Evolutionary conservation across 2,888 invertebrate species (phyloP), one percentile per base, ranked within the genome.

Genomic region (Stenodema calcarata): DNA sequence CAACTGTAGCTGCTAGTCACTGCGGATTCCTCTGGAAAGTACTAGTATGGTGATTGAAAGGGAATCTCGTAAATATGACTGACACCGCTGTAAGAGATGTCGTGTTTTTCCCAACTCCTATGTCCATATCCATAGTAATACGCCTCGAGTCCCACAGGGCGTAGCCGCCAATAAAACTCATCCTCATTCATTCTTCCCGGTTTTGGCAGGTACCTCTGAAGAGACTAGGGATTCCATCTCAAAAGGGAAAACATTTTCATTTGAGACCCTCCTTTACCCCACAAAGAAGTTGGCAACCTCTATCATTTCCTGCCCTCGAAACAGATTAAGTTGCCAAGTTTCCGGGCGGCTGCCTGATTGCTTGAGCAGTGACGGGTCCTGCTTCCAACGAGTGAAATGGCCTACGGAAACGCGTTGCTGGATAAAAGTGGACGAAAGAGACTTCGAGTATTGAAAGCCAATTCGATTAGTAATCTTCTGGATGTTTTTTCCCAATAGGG

Each of bases 401-500:
- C 23, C 11, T 23, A 18, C 62, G 23, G 62, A 62, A 62, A 62
- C 62, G 62, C 62, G 18, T 35, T 9, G 62, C 23, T n/a, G 62
- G 62, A 62, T 62, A 23, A 62, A 62, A 27, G 62, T 23, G 62
- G 62, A 62, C 23, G 62, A 62, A 62, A 62, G 62, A 62, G 62
- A 23, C 18, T 78, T 78, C 44, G 42, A 44, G 78, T 42, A 78
- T 78, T 78, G 78, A 78, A 78, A 78, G 42, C 78, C 78, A 78
- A 78, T 78, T 78, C 78, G 42, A 18, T 42, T 23, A 18, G 23
- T 78, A 44, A 78, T 78, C 78, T 16, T 44, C 12, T 11, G 16
- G 27, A 62, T 4, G 23, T 35, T 35, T 35, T 35, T 35, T 35
- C 35, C n/a, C n/a, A 9, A 12, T 7, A 27, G 62, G 18, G n/a